phyloP scores from a whole-genome alignment of 2,797 vertebrate species.

The Amblyraja radiata region DNA sequence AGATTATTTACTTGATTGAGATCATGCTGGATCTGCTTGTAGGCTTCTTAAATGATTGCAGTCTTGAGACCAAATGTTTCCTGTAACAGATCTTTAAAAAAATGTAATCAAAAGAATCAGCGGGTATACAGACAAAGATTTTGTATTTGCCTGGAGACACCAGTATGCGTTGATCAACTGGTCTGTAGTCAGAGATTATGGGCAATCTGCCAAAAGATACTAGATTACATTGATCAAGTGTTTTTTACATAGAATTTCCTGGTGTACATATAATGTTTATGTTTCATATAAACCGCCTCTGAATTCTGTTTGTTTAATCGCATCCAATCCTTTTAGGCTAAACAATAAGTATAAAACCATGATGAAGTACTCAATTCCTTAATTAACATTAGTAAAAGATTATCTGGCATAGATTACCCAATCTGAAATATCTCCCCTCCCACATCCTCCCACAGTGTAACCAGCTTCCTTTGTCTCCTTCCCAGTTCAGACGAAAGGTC shows the following conservation, averaged over 20 bases:
- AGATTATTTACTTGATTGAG: neutral
- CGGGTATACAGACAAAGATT: neutral
- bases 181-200: neutral
- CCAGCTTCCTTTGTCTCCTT: too few relatives aligned
- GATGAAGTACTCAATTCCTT: neutral
- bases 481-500: too few relatives aligned
- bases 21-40: neutral
- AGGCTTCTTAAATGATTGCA: slow-evolving; percentile 23
- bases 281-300: neutral
- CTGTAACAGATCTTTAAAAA: neutral
- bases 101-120: slow-evolving; percentile 1
- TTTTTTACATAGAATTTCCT: neutral
- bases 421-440: too few relatives aligned
- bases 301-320: neutral
- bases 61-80: neutral
- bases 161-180: neutral
- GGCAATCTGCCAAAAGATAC: neutral
- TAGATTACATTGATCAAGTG: neutral
- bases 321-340: neutral
- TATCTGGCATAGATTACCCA: too few relatives aligned
- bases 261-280: neutral
- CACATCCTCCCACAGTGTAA: too few relatives aligned
- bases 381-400: too few relatives aligned
- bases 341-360: neutral
- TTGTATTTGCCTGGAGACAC: neutral